These are phyloP conservation scores for Drosophila lacteicornis DNA, from an alignment of 1,140 invertebrate genomes.

Conservation along the genomic window DNA sequence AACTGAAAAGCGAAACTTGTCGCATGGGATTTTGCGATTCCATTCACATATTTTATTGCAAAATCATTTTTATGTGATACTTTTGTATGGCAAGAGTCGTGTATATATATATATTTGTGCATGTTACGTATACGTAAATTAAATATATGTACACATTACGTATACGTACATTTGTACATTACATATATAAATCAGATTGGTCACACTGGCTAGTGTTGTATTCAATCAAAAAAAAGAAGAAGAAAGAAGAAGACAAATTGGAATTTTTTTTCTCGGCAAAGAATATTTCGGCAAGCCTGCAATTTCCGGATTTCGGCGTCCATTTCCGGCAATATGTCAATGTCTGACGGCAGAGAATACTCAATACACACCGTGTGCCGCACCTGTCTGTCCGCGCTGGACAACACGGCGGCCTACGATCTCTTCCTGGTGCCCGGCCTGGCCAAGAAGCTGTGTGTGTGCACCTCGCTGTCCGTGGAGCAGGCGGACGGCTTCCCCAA, in stretches of 20 bases:
- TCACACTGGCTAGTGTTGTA: constrained; percentile 37
- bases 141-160: too few relatives aligned
- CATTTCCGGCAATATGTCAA: constrained; percentile 54
- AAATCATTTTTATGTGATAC: too few relatives aligned
- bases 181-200: neutral
- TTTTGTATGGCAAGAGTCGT: too few relatives aligned
- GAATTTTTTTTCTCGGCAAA: constrained; percentile 39
- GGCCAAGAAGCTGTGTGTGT: constrained; percentile 76
- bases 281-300: constrained; percentile 26
- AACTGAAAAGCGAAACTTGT: too few relatives aligned
- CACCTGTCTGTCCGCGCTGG: constrained; percentile 68
- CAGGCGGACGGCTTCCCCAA: constrained; percentile 77
- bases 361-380: constrained; percentile 80
- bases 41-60: too few relatives aligned
- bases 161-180: too few relatives aligned
- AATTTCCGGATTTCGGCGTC: constrained; percentile 18
- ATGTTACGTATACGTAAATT: too few relatives aligned
- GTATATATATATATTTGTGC: too few relatives aligned
- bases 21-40: too few relatives aligned
- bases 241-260: neutral
- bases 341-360: constrained; percentile 70
- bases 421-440: constrained; percentile 75
- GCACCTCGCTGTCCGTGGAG: constrained; percentile 76
- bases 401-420: constrained; percentile 66
- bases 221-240: constrained; percentile 7